Evolutionary conservation across 2,888 invertebrate genomes (phyloP).

Genomic region (Cerceris ruficornis): DNA sequence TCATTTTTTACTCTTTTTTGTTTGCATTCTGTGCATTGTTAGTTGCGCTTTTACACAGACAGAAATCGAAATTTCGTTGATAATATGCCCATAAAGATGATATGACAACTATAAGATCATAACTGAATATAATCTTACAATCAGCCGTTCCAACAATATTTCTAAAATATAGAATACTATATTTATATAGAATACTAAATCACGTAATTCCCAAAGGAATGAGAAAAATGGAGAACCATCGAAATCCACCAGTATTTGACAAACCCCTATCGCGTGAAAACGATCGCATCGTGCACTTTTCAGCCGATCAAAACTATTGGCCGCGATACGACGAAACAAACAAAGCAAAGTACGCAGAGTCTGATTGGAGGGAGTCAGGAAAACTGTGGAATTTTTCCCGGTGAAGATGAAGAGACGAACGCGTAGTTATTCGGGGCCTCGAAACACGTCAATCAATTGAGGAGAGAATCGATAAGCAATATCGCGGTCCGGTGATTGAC

Average conservation of each 20-base stretch:
- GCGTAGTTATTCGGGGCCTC: constrained; percentile 37
- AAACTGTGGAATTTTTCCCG: constrained; percentile 34
- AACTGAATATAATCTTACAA: too few relatives aligned
- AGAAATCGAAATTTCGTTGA: too few relatives aligned
- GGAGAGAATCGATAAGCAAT: constrained; percentile 74
- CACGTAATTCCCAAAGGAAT: not conserved
- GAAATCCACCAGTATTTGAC: not conserved
- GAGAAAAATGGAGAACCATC: not conserved
- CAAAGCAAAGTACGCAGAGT: not conserved
- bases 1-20: too few relatives aligned
- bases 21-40: too few relatives aligned
- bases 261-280: not conserved
- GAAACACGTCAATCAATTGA: constrained; percentile 66
- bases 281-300: not conserved
- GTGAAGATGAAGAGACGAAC: constrained; percentile 43
- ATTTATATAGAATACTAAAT: not conserved
- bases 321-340: not conserved
- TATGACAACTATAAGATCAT: too few relatives aligned
- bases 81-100: too few relatives aligned
- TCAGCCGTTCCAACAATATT: too few relatives aligned
- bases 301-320: not conserved
- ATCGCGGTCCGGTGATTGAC: constrained; percentile 69
- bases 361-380: constrained; percentile 5
- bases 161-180: too few relatives aligned
- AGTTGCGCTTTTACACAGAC: too few relatives aligned